These are phyloP conservation scores for Disparrhopalites patrizii DNA, from an alignment of 2,888 invertebrate genomes.

Conservation along the genomic window DNA sequence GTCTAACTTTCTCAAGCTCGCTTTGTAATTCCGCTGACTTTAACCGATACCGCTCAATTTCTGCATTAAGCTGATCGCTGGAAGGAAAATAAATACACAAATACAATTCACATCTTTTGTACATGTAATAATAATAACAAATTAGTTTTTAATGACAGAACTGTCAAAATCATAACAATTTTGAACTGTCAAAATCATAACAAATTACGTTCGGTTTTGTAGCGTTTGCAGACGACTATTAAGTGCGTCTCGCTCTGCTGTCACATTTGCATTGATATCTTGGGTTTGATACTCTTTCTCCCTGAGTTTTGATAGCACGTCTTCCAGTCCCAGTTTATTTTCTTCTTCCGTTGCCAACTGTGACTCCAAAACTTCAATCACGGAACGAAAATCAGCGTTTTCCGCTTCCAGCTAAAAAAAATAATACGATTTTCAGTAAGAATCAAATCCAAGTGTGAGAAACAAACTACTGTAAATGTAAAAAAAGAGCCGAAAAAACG, in stretches of 20 bases:
- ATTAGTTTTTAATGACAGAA: neutral
- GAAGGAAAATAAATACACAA: neutral
- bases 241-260: conserved; percentile 34
- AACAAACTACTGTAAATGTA: neutral
- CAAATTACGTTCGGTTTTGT: conserved; percentile 37
- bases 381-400: conserved; percentile 34
- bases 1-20: conserved; percentile 40
- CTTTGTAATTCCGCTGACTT: conserved; percentile 40
- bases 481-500: no score
- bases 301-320: conserved; percentile 31
- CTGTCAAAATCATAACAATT: no score
- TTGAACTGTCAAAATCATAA: no score
- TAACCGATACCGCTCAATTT: conserved; percentile 39
- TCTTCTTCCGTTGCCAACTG: conserved; percentile 33
- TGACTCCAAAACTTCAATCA: conserved; percentile 30
- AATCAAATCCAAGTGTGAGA: neutral
- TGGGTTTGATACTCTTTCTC: conserved; percentile 41
- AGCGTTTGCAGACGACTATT: conserved; percentile 27
- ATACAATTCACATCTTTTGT: neutral
- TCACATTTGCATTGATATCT: conserved; percentile 26
- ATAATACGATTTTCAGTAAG: conserved; percentile 3
- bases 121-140: neutral
- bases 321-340: conserved; percentile 35
- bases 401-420: conserved; percentile 38
- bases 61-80: conserved; percentile 41